Percentiles rank a stretch among this genome's conserved stretches.
These are phyloP conservation scores for Sclerodermus sp. DNA, from an alignment of 2,888 invertebrate species.

Conservation along the genomic window DNA sequence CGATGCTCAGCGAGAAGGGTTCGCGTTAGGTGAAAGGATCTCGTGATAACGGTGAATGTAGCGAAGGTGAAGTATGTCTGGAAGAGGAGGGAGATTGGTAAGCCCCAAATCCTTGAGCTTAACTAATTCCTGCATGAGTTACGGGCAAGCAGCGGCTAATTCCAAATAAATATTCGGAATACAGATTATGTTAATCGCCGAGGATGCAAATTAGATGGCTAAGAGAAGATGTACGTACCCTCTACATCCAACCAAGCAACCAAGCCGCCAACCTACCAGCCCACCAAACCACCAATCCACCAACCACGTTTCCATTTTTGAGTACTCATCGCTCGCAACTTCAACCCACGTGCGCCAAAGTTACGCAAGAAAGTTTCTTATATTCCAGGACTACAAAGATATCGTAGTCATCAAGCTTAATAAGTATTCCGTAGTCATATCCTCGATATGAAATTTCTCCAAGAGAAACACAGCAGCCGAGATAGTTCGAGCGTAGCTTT, in stretches of 20 bases:
- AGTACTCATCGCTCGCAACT: not conserved
- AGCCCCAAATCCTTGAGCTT: conserved; percentile 54
- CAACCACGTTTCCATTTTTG: not conserved
- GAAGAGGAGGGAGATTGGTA: conserved; percentile 33
- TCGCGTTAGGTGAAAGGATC: conserved; percentile 22
- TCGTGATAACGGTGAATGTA: conserved; percentile 34
- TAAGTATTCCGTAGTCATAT: too few species aligned
- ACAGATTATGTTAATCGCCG: conserved; percentile 57
- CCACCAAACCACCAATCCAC: too few species aligned
- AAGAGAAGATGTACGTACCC: conserved; percentile 22
- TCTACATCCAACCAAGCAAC: too few species aligned
- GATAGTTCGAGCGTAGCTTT: too few species aligned
- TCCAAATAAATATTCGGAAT: conserved; percentile 57
- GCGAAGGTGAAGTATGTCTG: conserved; percentile 18
- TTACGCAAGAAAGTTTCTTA: too few species aligned
- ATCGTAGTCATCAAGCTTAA: too few species aligned
- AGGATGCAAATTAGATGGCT: conserved; percentile 52
- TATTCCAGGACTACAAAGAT: too few species aligned
- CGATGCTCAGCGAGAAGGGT: conserved; percentile 5
- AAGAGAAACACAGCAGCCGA: too few species aligned
- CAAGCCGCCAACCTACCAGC: too few species aligned
- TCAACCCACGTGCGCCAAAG: not conserved
- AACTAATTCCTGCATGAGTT: conserved; percentile 56
- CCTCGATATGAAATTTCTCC: too few species aligned
- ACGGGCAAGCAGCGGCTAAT: conserved; percentile 52